Evolutionary conservation across 2,113 vertebrate species (phyloP), one percentile per base, ranked within the genome.

Genomic region (Cichladusa arquata): DNA sequence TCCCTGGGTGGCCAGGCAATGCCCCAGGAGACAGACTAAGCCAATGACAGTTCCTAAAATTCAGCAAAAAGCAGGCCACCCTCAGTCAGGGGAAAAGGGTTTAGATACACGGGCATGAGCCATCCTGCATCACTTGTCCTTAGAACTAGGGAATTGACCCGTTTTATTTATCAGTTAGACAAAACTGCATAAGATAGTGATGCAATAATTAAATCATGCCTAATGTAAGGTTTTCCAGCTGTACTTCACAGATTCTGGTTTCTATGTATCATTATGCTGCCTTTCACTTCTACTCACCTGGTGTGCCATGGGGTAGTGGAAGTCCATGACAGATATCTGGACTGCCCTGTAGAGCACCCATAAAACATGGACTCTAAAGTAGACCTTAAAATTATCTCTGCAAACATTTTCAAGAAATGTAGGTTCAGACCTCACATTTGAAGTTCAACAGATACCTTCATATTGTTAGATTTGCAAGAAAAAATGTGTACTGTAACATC

Each of bases 1-100:
- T 95, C 54, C 19, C 28, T 94, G 91, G 82, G 90, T 96, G 94
- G 92, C 72, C 80, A n/a, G 10, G 42, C 33, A 77, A 62, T 50
- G 60, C 25, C 85, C 42, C 76, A 83, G 38, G 66, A 90, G 73
- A 92, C 57, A 72, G 67, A 20, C 70, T 42, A 88, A 80, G 50
- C 10, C 76, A 66, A 33, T 12, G 71, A 66, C 76, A 77, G 38
- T 47, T 93, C 50, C 50, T 50, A 80, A 90, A 81, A 65, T 23
- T 69, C 64, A 88, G 29, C 0, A 0, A 65, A 88, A 57, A 86
- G 19, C 76, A 73, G 88, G 72, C 88, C 80, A 90, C 82, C 82
- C 92, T 90, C 90, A 77, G 72, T 44, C 47, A 58, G 25, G 10
- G 38, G 16, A 91, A 82, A 66, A 88, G 45, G 62, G 11, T 58